These are phyloP conservation scores for Hemiscyllium ocellatum DNA, from an alignment of 2,113 vertebrate genomes.

Conservation along the genomic window DNA sequence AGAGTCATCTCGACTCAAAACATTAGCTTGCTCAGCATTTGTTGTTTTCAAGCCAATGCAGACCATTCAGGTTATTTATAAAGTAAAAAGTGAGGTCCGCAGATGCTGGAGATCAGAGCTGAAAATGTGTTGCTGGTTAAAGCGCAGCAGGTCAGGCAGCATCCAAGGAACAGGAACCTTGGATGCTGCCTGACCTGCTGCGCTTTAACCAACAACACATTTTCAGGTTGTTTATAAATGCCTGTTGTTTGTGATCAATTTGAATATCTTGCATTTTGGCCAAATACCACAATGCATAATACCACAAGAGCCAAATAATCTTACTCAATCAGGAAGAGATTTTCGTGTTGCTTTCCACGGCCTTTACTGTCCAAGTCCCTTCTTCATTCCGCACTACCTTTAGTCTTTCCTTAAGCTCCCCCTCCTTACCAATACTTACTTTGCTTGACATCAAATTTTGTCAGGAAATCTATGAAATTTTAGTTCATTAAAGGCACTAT, in stretches of 20 bases:
- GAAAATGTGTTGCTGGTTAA: no score
- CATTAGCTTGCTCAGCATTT: no score
- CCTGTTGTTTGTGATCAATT: not conserved
- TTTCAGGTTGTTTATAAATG: not conserved
- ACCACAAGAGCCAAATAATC: not conserved
- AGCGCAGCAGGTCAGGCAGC: no score
- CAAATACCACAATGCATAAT: not conserved
- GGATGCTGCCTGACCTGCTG: no score
- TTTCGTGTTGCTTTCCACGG: not conserved
- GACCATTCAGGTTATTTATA: not conserved
- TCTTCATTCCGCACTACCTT: not conserved
- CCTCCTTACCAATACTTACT: not conserved
- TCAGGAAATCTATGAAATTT: not conserved
- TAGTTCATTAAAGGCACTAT: not conserved
- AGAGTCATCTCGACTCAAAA: no score
- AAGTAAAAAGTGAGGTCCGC: no score
- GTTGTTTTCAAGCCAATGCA: no score
- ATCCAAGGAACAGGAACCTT: no score
- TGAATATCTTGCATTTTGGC: not conserved
- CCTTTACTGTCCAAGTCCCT: not conserved
- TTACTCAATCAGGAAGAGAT: not conserved
- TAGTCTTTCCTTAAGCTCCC: not conserved
- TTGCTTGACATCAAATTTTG: not conserved
- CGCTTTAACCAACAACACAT: no score
- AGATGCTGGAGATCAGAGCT: no score